Conservation (phyloP, 2,888 invertebrate species). For the Philhelius pedissequus region DNA sequence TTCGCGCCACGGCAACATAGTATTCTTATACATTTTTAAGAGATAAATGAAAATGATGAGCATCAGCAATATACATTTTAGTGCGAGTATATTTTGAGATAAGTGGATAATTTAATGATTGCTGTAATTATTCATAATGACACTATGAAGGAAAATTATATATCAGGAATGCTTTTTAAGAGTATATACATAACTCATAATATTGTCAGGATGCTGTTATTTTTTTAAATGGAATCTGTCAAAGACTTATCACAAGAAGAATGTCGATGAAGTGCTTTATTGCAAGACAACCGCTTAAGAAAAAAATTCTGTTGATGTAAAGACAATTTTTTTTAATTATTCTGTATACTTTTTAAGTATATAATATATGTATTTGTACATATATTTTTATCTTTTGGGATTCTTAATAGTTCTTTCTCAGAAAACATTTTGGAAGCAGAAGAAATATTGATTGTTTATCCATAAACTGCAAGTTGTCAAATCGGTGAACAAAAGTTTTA, state of each 20-base stretch:
- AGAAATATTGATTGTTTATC: too few relatives aligned
- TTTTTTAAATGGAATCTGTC: not conserved
- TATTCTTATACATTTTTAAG: not conserved
- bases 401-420: too few relatives aligned
- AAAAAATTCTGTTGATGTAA: too few relatives aligned
- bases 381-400: too few relatives aligned
- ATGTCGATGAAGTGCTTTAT: not conserved
- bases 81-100: not conserved
- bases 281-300: not conserved
- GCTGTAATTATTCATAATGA: slow-evolving; percentile 3
- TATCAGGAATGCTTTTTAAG: not conserved
- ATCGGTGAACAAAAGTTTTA: too few relatives aligned
- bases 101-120: not conserved
- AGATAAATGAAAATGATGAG: not conserved
- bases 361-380: too few relatives aligned
- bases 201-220: not conserved
- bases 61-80: not conserved
- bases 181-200: not conserved
- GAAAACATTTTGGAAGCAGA: too few relatives aligned
- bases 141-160: not conserved
- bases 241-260: not conserved
- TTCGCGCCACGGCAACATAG: not conserved
- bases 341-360: too few relatives aligned
- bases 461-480: too few relatives aligned
- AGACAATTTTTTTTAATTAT: too few relatives aligned